phyloP scores from a whole-genome alignment of 2,113 vertebrate genomes.

The Salvelinus namaycush region DNA sequence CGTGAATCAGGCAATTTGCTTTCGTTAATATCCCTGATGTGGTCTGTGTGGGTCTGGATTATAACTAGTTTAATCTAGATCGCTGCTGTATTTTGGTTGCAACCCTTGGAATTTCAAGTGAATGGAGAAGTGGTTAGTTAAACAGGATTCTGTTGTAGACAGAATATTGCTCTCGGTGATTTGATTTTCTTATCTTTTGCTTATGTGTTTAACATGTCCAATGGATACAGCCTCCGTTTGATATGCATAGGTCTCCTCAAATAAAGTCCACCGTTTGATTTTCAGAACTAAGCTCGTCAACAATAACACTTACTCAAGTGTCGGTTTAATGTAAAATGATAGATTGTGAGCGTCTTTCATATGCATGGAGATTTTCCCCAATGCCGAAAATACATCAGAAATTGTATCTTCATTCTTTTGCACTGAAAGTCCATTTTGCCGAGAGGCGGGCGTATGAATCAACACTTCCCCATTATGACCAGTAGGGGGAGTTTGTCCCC shows the following conservation, averaged over 20 bases:
- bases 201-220: background rate
- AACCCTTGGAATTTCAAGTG: background rate
- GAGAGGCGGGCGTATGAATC: background rate
- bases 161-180: background rate
- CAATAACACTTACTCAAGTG: background rate
- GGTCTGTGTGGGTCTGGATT: background rate
- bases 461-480: slow-evolving; percentile 6
- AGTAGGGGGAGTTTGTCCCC: slow-evolving; percentile 60
- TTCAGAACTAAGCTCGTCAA: background rate
- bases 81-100: slow-evolving; percentile 2
- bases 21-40: slow-evolving; percentile 5
- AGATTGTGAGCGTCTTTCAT: background rate
- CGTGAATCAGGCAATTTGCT: background rate
- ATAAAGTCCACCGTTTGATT: background rate
- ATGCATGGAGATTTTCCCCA: background rate
- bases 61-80: slow-evolving; percentile 10
- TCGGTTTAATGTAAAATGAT: background rate
- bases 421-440: background rate
- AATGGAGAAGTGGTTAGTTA: background rate
- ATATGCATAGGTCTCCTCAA: background rate
- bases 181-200: background rate
- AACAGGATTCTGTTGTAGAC: background rate
- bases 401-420: background rate
- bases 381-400: background rate
- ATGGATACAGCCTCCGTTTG: background rate